phyloP scores from a whole-genome alignment of 2,113 vertebrate genomes.

The Neotoma lepida region DNA sequence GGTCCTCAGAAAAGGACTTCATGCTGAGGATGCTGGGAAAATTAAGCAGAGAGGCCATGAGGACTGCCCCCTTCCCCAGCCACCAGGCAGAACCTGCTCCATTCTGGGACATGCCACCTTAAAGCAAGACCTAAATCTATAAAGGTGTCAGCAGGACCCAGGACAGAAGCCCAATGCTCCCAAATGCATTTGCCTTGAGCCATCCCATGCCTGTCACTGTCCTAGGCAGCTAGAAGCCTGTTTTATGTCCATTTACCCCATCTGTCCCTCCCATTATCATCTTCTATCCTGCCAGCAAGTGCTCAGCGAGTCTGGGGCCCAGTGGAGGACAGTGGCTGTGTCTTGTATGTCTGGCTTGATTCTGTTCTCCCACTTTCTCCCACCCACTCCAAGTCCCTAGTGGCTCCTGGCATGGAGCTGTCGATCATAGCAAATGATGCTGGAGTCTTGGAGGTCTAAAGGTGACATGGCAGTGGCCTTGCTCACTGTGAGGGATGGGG shows the following conservation, averaged over 20 bases:
- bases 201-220: too few species aligned
- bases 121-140: background rate
- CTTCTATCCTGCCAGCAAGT: background rate
- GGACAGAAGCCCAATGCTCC: background rate
- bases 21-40: background rate
- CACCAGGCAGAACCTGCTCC: background rate
- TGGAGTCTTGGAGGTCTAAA: background rate
- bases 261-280: background rate
- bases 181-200: background rate
- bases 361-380: accelerated
- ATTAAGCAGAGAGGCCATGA: background rate
- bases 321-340: background rate
- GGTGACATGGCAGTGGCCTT: background rate
- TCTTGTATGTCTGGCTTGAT: background rate
- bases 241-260: background rate
- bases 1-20: background rate
- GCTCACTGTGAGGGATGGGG: too few species aligned
- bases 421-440: background rate
- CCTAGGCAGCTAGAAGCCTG: background rate
- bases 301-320: background rate
- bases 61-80: too few species aligned
- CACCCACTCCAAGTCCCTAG: background rate
- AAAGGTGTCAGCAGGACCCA: background rate
- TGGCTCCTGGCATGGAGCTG: background rate
- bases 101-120: too few species aligned